Evolutionary conservation across 1,140 invertebrate species (phyloP).

Genomic region (Drosophila athabasca): DNA sequence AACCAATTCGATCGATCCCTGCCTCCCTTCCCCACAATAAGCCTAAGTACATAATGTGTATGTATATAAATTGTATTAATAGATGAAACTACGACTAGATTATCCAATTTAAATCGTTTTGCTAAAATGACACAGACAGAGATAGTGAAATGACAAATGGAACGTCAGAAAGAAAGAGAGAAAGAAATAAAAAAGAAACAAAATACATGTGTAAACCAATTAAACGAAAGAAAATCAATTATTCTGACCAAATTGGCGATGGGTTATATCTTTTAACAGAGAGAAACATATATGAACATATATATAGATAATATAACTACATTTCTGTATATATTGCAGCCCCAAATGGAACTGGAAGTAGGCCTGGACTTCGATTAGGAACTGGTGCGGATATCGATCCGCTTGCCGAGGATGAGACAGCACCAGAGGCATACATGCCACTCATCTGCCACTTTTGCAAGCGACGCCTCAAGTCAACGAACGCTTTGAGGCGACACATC

Average conservation of each 20-base stretch:
- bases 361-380: not conserved
- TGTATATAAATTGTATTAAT: conserved; percentile 14
- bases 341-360: not conserved
- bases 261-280: too few species aligned
- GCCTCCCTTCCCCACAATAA: not conserved
- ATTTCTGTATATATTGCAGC: too few species aligned
- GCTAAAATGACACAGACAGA: conserved; percentile 12
- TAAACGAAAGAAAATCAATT: not conserved
- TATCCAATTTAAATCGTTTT: conserved; percentile 38
- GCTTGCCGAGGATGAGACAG: conserved; percentile 39
- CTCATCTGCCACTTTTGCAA: conserved; percentile 71
- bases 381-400: not conserved
- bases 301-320: too few species aligned
- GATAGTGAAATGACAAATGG: conserved; percentile 17
- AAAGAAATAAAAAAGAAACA: conserved; percentile 9
- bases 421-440: not conserved
- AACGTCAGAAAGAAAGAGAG: conserved; percentile 2
- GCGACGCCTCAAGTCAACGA: conserved; percentile 71
- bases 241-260: too few species aligned
- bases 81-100: conserved; percentile 32
- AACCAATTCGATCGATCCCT: not conserved
- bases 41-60: conserved; percentile 39
- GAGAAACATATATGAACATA: too few species aligned
- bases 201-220: conserved; percentile 53
- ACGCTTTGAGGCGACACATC: conserved; percentile 71